Conservation (phyloP, 2,888 invertebrate species). For the Rhaphigaster nebulosa region DNA sequence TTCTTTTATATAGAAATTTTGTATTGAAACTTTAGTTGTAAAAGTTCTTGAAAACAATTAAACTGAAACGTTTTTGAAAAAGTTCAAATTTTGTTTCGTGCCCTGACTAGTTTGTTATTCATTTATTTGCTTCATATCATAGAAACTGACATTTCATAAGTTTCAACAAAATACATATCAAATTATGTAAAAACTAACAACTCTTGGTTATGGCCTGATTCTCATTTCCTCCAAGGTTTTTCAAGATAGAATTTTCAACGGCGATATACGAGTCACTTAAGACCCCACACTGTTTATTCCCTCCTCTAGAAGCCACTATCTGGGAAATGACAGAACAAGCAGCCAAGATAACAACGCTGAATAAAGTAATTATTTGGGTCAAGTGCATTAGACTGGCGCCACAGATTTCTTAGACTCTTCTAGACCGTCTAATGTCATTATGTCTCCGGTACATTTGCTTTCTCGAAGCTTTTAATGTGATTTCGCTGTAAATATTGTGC, state of each 20-base stretch:
- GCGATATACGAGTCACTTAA: neutral
- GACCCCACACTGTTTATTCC: neutral
- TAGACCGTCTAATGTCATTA: neutral
- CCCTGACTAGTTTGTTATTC: no score
- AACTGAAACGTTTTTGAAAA: no score
- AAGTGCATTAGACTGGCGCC: neutral
- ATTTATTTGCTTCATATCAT: no score
- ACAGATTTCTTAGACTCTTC: neutral
- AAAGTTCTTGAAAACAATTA: no score
- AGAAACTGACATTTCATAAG: no score
- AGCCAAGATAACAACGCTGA: neutral
- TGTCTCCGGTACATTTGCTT: neutral
- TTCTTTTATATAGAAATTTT: no score
- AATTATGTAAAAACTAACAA: no score
- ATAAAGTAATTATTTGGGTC: conserved; percentile 22
- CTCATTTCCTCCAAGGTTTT: neutral
- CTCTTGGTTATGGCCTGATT: neutral
- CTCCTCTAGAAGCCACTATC: neutral
- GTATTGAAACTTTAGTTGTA: no score
- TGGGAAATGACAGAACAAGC: neutral
- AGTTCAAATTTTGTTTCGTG: no score
- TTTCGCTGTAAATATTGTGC: no score
- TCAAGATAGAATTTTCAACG: neutral
- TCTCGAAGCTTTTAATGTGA: neutral
- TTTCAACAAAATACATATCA: no score